These are phyloP conservation scores for Branchinecta sandiegonensis DNA, from an alignment of 2,888 invertebrate genomes.

Conservation along the genomic window DNA sequence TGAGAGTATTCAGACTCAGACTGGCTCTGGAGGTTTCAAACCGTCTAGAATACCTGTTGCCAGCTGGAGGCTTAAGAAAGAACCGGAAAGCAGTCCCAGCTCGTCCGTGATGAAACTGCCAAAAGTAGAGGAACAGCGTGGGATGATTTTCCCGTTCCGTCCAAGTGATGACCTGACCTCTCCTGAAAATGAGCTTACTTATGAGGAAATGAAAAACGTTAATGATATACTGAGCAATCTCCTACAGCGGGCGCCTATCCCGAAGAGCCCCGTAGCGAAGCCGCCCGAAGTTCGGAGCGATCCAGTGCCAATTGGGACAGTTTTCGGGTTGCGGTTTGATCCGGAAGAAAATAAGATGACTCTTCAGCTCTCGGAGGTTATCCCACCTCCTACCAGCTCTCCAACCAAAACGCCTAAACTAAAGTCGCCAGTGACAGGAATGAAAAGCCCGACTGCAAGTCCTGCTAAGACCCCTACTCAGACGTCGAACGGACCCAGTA, in stretches of 20 bases:
- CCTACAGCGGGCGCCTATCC: not conserved
- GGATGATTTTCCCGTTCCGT: conserved; percentile 1
- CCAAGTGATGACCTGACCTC: conserved; percentile 12
- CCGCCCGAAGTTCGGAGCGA: conserved; percentile 58
- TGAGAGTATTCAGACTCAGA: conserved; percentile 1
- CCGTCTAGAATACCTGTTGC: conserved; percentile 4
- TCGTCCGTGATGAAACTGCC: not conserved
- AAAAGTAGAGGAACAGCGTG: not conserved
- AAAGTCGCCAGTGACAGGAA: too few species aligned
- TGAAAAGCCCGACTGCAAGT: too few species aligned
- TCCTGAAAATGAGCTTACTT: conserved; percentile 9
- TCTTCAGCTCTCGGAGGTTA: conserved; percentile 24
- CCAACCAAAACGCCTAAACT: too few species aligned
- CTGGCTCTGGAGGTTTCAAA: not conserved
- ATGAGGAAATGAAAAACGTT: conserved; percentile 12
- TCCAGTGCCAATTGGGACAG: conserved; percentile 27
- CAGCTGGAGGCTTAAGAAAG: conserved; percentile 19
- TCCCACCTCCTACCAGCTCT: not conserved
- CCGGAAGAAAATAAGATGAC: conserved; percentile 27
- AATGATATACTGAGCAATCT: conserved; percentile 7
- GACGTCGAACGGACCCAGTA: too few species aligned
- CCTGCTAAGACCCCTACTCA: too few species aligned
- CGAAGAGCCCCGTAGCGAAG: not conserved
- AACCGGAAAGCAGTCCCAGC: conserved; percentile 16
- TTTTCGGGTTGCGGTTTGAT: conserved; percentile 26